Conservation (phyloP, 2,113 vertebrate species). For the Illadopsis cleaveri region DNA sequence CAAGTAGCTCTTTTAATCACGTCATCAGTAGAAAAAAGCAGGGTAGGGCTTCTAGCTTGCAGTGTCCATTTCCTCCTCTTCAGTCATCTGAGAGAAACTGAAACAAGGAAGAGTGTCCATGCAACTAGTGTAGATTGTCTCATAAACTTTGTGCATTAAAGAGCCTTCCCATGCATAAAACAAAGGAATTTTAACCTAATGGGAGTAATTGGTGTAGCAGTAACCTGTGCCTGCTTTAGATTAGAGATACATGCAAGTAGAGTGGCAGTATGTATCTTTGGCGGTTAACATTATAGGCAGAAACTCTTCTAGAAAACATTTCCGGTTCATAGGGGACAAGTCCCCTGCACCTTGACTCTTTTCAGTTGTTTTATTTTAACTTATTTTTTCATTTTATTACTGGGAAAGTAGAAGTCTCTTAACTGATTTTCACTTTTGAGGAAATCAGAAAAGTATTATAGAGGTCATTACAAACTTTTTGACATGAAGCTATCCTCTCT, state of each 20-base stretch:
- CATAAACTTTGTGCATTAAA: background rate
- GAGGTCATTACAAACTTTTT: background rate
- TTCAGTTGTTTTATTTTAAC: too few species aligned
- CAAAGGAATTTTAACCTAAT: background rate
- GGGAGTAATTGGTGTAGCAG: background rate
- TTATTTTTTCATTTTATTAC: background rate
- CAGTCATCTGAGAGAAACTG: background rate
- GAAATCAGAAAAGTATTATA: background rate
- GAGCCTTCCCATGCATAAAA: background rate
- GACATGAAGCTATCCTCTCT: background rate
- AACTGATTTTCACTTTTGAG: background rate
- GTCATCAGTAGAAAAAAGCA: background rate
- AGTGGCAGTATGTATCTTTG: background rate
- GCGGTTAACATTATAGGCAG: background rate
- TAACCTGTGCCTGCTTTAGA: background rate
- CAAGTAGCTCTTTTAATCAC: background rate
- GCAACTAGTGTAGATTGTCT: background rate
- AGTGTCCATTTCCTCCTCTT: background rate
- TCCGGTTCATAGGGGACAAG: background rate
- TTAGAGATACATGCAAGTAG: background rate
- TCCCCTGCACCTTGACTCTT: background rate
- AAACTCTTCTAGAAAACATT: background rate
- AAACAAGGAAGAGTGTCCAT: background rate
- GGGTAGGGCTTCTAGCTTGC: accelerated
- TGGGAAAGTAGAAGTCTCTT: background rate